A percentile compares a stretch with the other conserved stretches of the same genome.
phyloP scores from a whole-genome alignment of 2,797 vertebrate species.

The Aeoliscus strigatus region DNA sequence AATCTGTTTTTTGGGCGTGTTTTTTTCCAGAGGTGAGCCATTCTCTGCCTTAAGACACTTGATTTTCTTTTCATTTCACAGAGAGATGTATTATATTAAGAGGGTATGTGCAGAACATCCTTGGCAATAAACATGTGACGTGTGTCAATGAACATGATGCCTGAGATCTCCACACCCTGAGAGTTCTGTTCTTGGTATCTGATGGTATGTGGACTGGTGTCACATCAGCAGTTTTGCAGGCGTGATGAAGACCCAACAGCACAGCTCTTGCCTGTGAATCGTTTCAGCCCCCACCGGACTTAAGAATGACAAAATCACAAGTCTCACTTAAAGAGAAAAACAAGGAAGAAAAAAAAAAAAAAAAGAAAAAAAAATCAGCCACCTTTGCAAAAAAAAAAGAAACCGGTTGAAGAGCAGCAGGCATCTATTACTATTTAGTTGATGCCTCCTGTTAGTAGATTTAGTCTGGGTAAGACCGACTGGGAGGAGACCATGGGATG shows the following conservation, averaged over 20 bases:
- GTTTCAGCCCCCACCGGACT: not conserved
- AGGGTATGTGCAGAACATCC: too few relatives aligned
- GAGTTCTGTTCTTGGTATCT: conserved; percentile 7
- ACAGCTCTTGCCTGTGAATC: conserved; percentile 1
- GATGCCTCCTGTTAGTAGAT: not conserved
- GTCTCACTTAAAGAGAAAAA: not conserved
- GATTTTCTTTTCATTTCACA: conserved; percentile 5
- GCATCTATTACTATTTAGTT: conserved; percentile 1
- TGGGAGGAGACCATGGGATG: not conserved
- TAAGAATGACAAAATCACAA: not conserved
- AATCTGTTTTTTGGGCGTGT: conserved; percentile 35
- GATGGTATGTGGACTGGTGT: too few relatives aligned
- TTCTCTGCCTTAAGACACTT: conserved; percentile 15
- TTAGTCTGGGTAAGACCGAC: not conserved
- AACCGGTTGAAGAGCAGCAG: not conserved
- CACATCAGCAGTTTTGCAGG: not conserved
- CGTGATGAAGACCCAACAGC: not conserved
- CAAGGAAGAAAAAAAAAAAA: not conserved
- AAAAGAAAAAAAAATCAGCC: not conserved
- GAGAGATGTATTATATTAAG: not conserved
- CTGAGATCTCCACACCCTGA: too few relatives aligned
- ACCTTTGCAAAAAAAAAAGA: not conserved
- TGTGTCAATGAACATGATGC: too few relatives aligned
- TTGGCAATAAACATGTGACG: too few relatives aligned
- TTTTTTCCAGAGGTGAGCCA: conserved; percentile 12